Conservation (phyloP, 2,888 invertebrate species). For the Cryptophagus acutangulus region DNA sequence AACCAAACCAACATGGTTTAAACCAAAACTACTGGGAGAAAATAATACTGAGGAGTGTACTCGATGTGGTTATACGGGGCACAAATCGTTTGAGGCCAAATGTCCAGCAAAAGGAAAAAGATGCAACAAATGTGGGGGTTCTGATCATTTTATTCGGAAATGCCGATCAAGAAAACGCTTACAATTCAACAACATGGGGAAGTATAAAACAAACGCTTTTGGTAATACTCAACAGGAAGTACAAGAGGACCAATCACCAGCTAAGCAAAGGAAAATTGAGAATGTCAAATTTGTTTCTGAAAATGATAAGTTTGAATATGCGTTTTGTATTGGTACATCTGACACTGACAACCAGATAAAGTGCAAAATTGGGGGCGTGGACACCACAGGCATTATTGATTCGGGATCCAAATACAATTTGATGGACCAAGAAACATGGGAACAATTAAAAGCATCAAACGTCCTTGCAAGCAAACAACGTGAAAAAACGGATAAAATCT, state of each 20-base stretch:
- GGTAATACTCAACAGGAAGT: too few species aligned
- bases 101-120: slow-evolving; percentile 26
- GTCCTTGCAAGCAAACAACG: slow-evolving; percentile 8
- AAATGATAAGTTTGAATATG: slow-evolving; percentile 10
- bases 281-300: too few species aligned
- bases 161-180: slow-evolving; percentile 16
- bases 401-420: slow-evolving; percentile 24
- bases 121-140: slow-evolving; percentile 23
- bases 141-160: slow-evolving; percentile 25
- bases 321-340: slow-evolving; percentile 16
- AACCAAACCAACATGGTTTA: too few species aligned
- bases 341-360: slow-evolving; percentile 12
- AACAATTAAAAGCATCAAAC: slow-evolving; percentile 13
- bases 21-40: too few species aligned
- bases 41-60: too few species aligned
- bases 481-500: slow-evolving; percentile 12
- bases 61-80: slow-evolving; percentile 12
- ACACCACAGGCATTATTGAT: slow-evolving; percentile 20
- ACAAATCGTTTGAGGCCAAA: slow-evolving; percentile 13
- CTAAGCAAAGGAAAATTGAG: too few species aligned
- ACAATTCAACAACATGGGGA: not conserved
- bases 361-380: slow-evolving; percentile 20
- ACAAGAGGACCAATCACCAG: slow-evolving; percentile 1
- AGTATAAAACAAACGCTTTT: too few species aligned
- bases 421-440: slow-evolving; percentile 18